Evolutionary conservation across 2,797 vertebrate species (phyloP).

Genomic region (Clamator glandarius): DNA sequence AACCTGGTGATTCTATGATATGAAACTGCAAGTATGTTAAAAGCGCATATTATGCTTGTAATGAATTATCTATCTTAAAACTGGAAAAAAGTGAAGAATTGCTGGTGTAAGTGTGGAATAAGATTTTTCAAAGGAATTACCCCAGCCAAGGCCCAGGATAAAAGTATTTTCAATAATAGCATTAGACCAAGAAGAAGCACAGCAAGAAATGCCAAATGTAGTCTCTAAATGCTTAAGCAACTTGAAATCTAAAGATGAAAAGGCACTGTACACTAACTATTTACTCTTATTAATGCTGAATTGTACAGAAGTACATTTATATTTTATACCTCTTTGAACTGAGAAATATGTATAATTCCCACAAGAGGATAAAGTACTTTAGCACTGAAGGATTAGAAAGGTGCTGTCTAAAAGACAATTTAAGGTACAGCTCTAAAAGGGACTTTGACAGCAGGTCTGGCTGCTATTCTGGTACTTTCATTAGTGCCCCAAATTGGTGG

Average conservation of each 20-base stretch:
- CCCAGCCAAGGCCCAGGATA: constrained; percentile 54
- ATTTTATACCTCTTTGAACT: constrained; percentile 67
- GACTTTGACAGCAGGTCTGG: constrained; percentile 11
- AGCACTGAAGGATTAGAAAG: constrained; percentile 51
- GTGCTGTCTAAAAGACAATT: constrained; percentile 45
- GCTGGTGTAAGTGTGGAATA: constrained; percentile 27
- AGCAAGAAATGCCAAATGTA: constrained; percentile 67
- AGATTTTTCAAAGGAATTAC: constrained; percentile 65
- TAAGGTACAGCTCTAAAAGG: constrained; percentile 8
- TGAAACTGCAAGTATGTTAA: not conserved
- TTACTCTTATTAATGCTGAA: constrained; percentile 69
- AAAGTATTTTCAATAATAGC: constrained; percentile 70
- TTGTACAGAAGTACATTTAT: constrained; percentile 69
- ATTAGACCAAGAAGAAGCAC: constrained; percentile 65
- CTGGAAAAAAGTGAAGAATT: constrained; percentile 18
- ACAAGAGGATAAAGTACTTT: constrained; percentile 64
- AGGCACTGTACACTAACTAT: constrained; percentile 52
- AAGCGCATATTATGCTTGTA: not conserved
- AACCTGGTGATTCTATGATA: too few relatives aligned
- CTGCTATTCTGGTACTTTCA: not conserved
- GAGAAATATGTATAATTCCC: constrained; percentile 62
- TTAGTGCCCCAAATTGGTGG: not conserved
- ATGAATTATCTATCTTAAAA: constrained; percentile 49
- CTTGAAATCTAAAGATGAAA: constrained; percentile 71
- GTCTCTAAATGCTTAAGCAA: constrained; percentile 68